A percentile compares a stretch with the other conserved stretches of the same genome.
These are phyloP conservation scores for Listronotus bonariensis DNA, from an alignment of 1,140 invertebrate species.

Conservation along the genomic window DNA sequence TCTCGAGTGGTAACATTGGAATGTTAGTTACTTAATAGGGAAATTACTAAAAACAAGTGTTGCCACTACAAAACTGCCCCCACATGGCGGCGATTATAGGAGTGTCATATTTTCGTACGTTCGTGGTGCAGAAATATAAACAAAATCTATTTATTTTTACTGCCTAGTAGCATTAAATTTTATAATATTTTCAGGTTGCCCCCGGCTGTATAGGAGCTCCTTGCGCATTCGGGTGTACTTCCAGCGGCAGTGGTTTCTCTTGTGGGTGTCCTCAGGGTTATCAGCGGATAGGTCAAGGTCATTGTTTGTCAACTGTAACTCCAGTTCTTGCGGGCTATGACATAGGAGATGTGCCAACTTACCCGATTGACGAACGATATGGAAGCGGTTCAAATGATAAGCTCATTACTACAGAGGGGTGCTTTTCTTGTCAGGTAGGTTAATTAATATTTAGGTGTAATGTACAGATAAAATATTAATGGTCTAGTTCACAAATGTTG, in stretches of 20 bases:
- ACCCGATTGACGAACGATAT: conserved; percentile 62
- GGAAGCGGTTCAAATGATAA: conserved; percentile 62
- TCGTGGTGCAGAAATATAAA: too few relatives aligned
- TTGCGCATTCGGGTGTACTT: conserved; percentile 79
- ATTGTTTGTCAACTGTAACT: conserved; percentile 79
- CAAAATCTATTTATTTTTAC: too few relatives aligned
- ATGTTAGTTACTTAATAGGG: too few relatives aligned
- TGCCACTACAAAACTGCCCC: too few relatives aligned
- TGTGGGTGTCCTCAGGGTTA: conserved; percentile 85
- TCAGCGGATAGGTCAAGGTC: conserved; percentile 67
- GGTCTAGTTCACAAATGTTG: too few relatives aligned
- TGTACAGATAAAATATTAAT: too few relatives aligned
- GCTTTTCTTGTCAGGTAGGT: conserved; percentile 83
- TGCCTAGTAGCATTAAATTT: too few relatives aligned
- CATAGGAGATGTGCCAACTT: conserved; percentile 71
- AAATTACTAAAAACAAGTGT: too few relatives aligned
- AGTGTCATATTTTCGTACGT: too few relatives aligned
- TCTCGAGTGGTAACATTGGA: too few relatives aligned
- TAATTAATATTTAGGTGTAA: too few relatives aligned
- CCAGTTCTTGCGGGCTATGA: conserved; percentile 62
- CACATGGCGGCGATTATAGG: too few relatives aligned
- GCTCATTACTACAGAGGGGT: conserved; percentile 84
- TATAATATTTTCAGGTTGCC: conserved; percentile 63
- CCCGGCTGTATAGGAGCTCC: conserved; percentile 71
- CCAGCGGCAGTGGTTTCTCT: conserved; percentile 65